A percentile compares a stretch with the other conserved stretches of the same genome.
These are phyloP conservation scores for Scolopax rusticola DNA, from an alignment of 2,797 vertebrate genomes.

Conservation along the genomic window DNA sequence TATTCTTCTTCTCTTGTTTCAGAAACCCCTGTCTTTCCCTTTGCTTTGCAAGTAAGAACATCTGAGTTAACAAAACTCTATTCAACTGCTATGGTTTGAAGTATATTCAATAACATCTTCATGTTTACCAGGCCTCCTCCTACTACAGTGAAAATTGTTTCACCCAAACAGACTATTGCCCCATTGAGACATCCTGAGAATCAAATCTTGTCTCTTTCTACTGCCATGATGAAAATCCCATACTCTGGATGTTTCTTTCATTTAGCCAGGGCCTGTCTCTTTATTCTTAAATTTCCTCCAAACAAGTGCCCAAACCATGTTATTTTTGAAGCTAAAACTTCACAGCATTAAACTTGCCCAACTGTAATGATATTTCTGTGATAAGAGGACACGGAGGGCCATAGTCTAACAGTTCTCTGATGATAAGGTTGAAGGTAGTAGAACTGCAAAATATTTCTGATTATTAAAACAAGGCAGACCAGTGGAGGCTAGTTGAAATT, in stretches of 20 bases:
- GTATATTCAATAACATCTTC: background rate
- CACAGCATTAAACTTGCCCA: background rate
- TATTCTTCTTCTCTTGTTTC: constrained; percentile 47
- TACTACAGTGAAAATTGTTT: background rate
- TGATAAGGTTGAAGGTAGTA: background rate
- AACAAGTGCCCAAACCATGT: background rate
- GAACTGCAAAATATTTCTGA: background rate
- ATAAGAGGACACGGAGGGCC: background rate
- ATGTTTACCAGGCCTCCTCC: background rate
- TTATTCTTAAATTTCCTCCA: background rate
- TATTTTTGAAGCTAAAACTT: background rate
- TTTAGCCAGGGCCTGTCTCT: background rate
- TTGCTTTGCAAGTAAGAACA: background rate
- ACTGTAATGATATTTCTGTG: background rate
- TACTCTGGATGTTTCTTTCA: background rate
- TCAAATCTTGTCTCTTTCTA: background rate
- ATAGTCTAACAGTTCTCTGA: background rate
- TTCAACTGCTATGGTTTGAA: background rate
- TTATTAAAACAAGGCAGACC: background rate
- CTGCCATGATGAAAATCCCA: background rate
- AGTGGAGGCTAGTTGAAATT: background rate
- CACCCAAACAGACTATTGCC: background rate
- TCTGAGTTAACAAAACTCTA: constrained; percentile 12
- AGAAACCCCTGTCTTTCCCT: constrained; percentile 1
- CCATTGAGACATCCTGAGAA: background rate